Conservation (phyloP, 2,113 vertebrate genomes). For the Rhinogobius similis region DNA sequence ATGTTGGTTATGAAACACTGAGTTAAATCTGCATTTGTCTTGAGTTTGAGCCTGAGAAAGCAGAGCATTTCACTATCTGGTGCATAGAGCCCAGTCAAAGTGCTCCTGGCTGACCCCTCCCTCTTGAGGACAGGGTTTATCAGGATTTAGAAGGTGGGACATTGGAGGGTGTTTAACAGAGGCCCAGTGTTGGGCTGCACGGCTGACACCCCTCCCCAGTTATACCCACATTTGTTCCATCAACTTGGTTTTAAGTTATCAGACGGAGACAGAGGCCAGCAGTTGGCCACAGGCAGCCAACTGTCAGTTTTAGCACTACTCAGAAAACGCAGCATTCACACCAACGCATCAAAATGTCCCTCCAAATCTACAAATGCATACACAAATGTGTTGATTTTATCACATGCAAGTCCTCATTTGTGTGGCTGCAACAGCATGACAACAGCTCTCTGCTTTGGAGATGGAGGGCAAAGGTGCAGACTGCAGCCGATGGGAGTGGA, state of each 20-base stretch:
- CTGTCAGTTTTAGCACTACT: slow-evolving; percentile 15
- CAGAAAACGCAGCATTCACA: not conserved
- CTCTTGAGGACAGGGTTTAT: slow-evolving; percentile 60
- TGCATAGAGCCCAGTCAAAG: not conserved
- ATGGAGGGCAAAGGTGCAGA: slow-evolving; percentile 18
- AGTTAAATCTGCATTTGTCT: not conserved
- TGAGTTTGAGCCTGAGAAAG: not conserved
- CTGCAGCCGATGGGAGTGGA: slow-evolving; percentile 22
- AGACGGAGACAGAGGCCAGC: slow-evolving; percentile 19
- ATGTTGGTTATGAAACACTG: not conserved
- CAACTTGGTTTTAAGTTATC: slow-evolving; percentile 34
- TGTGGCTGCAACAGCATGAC: slow-evolving; percentile 2
- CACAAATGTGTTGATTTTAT: slow-evolving; percentile 10
- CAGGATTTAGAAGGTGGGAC: slow-evolving; percentile 57
- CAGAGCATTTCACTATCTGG: slow-evolving; percentile 2
- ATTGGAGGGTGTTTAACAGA: slow-evolving; percentile 53
- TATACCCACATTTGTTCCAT: slow-evolving; percentile 50
- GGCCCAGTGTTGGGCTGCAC: slow-evolving; percentile 52
- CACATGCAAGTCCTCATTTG: slow-evolving; percentile 1
- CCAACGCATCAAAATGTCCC: not conserved
- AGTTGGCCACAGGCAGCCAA: slow-evolving; percentile 26
- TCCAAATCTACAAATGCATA: not conserved
- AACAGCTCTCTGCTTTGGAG: slow-evolving; percentile 2
- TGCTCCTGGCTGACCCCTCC: slow-evolving; percentile 15
- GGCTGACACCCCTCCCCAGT: slow-evolving; percentile 40